Base-by-base conservation (phyloP, 2,113 vertebrate genomes). In the Leuciscus idus region DNA sequence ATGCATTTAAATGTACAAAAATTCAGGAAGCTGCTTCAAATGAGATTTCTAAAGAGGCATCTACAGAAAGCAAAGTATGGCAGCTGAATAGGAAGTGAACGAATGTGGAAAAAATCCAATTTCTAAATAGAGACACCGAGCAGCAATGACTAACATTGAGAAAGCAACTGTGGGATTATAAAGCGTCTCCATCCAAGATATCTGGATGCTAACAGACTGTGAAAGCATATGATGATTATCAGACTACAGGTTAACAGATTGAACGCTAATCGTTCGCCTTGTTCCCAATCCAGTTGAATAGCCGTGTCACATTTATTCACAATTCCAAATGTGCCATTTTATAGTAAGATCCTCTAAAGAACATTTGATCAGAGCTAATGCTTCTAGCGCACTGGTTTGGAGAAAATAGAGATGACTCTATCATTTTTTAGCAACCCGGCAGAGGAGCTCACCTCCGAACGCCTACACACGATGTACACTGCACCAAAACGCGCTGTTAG, bases 181-280 rank as follows among this genome's bases (percentile, higher is more conserved):
- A 81, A 66, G 68, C 1, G 1, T 19, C 61, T 81, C 61, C 61
- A 81, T 81, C 79, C 79, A 81, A 81, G 7, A 66, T 82, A 82
- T 82, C 43, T 33, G 80, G 62, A 82, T 70, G 62, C 43, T 70
- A 70, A 70, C 80, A 82, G 80, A 68, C 62, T 30, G 46, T 82
- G 62, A 82, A 52, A 82, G 26, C 81, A 82, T 82, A 82, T 70
- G 81, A 82, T 82, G 43, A 82, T 82, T 52, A 82, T 52, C 15
- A 82, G 81, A 28, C 61, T 82, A 55, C 64, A 70, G 81, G 81
- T 82, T 82, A 82, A 82, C 46, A 70, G 81, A 82, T 30, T 82
- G 81, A 77, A 30, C 75, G 33, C 62, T 82, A 52, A 82, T 82
- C 28, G 11, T 70, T 82, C 30, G 46, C 62, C 64, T 82, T 70